Evolutionary conservation across 2,888 invertebrate species (phyloP), one percentile per base, ranked within the genome.

Genomic region (Caenorhabditis panamensis): DNA sequence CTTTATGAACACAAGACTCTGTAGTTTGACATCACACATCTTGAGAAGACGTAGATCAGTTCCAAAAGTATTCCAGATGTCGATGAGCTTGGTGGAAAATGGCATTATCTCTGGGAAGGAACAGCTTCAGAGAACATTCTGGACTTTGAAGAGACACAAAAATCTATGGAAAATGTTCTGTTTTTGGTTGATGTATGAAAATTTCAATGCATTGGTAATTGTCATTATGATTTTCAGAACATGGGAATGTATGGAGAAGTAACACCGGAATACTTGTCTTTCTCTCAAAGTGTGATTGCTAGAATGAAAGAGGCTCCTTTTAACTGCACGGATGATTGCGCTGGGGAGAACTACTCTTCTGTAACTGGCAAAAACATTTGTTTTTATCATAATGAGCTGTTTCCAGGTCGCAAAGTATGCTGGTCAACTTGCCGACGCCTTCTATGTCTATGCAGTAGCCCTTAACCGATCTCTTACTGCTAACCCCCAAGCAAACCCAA

Each of bases 231-330:
- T 11, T 66, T 80, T 24, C 44, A 79, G 79, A 80, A 76, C 26
- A 80, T 80, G 80, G 80, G 80, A 66, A 49, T 56, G 56, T 47
- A 79, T 11, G 44, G 61, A 13, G 76, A 77, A 18, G 76, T 77
- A 11, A 68, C 77, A 22, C 79, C 77, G 6, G 61, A 73, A 11
- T 81, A 80, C 62, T 61, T 68, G 28, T 68, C 75, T 20, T 87
- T 88, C 63, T 84, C 84, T n/a, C 75, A 82, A 28, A 64, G 84
- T 53, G 84, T 88, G 0, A 82, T 86, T 8, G 24, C 56, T 13
- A 64, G 82, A 36, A 87, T 85, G 82, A 81, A 73, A 20, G 72
- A 81, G 5, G 72, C 84, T 13, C 88, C 88, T 16, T 88, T 87
- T 56, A 80, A 82, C 58, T 88, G 86, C 54, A 75, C 76, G 3